These are phyloP conservation scores for Manduca sexta DNA, from an alignment of 1,140 invertebrate species.

Conservation along the genomic window DNA sequence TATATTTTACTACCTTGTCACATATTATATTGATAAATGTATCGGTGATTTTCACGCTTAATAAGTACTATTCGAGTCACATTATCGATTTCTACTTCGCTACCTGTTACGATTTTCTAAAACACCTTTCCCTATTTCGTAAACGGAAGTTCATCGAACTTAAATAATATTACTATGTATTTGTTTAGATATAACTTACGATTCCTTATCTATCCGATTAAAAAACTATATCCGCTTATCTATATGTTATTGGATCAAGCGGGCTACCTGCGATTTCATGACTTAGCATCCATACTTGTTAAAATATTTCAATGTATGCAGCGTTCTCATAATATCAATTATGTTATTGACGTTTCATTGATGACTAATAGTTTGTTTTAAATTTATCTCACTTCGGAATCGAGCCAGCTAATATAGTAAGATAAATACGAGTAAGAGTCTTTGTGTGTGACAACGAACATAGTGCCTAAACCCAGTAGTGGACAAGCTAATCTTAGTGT, in stretches of 20 bases:
- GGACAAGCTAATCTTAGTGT: background rate
- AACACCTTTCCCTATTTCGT: conserved; percentile 49
- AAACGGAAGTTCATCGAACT: conserved; percentile 65
- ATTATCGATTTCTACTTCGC: background rate
- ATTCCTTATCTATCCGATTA: background rate
- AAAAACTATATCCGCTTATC: background rate
- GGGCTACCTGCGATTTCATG: too few species aligned
- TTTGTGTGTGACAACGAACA: too few species aligned
- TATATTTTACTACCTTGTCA: too few species aligned
- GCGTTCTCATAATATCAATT: conserved; percentile 7
- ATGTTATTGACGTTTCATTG: conserved; percentile 12
- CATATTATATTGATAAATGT: too few species aligned
- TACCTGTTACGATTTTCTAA: conserved; percentile 30
- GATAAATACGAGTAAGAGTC: too few species aligned
- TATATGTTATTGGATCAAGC: background rate
- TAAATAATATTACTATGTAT: conserved; percentile 28
- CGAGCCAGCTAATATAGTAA: too few species aligned
- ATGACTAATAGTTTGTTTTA: conserved; percentile 5
- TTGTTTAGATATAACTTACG: conserved; percentile 1
- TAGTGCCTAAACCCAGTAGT: too few species aligned
- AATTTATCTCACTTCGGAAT: background rate
- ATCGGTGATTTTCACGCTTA: too few species aligned
- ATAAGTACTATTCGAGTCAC: conserved; percentile 3
- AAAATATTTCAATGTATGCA: background rate
- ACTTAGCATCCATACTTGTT: too few species aligned